These are phyloP conservation scores for Cyprinodon tularosa DNA, from an alignment of 2,113 vertebrate genomes.

Conservation along the genomic window DNA sequence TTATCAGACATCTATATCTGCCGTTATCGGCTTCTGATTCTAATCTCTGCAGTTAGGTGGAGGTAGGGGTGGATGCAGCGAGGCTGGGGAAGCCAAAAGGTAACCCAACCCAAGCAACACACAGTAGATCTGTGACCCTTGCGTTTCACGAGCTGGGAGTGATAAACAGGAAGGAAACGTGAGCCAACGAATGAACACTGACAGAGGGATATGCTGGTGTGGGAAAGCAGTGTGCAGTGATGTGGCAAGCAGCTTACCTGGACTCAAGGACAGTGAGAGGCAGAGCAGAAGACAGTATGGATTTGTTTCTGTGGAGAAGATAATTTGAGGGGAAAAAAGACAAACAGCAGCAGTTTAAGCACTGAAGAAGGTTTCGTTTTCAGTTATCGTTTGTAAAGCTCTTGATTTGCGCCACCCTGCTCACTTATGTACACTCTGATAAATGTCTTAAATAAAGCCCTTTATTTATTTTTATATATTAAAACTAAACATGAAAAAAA, in stretches of 20 bases:
- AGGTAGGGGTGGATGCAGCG: neutral
- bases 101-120: conserved; percentile 58
- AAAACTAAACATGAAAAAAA: too few species aligned
- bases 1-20: conserved; percentile 17
- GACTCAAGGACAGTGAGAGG: conserved; percentile 45
- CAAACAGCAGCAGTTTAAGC: neutral
- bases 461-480: neutral
- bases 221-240: conserved; percentile 56
- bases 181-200: conserved; percentile 67
- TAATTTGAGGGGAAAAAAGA: neutral
- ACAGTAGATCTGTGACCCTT: conserved; percentile 71
- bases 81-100: conserved; percentile 66
- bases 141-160: conserved; percentile 49
- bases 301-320: neutral
- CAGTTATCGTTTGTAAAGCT: neutral
- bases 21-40: conserved; percentile 19
- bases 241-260: conserved; percentile 67
- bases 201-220: conserved; percentile 60
- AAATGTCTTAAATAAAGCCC: neutral
- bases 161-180: conserved; percentile 78
- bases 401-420: neutral
- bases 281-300: conserved; percentile 2
- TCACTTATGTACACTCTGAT: neutral
- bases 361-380: neutral
- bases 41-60: conserved; percentile 1